A percentile compares a stretch with the other conserved stretches of the same genome.
Evolutionary conservation across 2,797 vertebrate genomes (phyloP).

Genomic region (Gymnothorax javanicus): DNA sequence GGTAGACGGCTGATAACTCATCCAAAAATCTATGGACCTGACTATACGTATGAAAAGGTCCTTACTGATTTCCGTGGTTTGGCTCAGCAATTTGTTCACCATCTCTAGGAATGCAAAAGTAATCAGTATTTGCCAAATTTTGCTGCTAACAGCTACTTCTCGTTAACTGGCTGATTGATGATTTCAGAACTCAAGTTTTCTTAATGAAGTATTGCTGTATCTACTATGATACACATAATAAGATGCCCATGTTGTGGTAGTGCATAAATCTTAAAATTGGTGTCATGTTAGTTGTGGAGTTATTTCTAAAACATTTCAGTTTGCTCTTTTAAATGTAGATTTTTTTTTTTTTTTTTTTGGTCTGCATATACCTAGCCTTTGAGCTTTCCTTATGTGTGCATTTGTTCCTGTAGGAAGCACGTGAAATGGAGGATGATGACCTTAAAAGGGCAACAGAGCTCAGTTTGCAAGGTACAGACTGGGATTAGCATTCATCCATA

Average conservation of each 20-base stretch:
- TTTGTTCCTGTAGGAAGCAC: conserved; percentile 80
- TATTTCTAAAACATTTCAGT: neutral
- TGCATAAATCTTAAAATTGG: neutral
- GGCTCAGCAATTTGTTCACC: too few relatives aligned
- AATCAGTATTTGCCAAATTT: too few relatives aligned
- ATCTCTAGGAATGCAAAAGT: too few relatives aligned
- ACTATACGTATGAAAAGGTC: too few relatives aligned
- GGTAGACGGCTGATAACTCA: too few relatives aligned
- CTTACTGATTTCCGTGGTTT: too few relatives aligned
- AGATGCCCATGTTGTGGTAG: neutral
- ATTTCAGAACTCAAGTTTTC: too few relatives aligned
- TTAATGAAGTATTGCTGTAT: too few relatives aligned
- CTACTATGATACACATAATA: neutral
- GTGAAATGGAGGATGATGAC: conserved; percentile 95
- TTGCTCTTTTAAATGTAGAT: neutral
- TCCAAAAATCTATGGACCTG: too few relatives aligned
- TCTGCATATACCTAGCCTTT: neutral
- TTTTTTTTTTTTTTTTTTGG: neutral
- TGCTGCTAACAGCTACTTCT: too few relatives aligned
- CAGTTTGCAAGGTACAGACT: conserved; percentile 89
- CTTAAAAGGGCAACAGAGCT: conserved; percentile 97
- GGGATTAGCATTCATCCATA: neutral
- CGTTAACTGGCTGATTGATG: too few relatives aligned
- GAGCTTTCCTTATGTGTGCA: neutral
- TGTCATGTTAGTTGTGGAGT: neutral